phyloP scores from a whole-genome alignment of 1,140 invertebrate species.

The Hycleus cichorii region DNA sequence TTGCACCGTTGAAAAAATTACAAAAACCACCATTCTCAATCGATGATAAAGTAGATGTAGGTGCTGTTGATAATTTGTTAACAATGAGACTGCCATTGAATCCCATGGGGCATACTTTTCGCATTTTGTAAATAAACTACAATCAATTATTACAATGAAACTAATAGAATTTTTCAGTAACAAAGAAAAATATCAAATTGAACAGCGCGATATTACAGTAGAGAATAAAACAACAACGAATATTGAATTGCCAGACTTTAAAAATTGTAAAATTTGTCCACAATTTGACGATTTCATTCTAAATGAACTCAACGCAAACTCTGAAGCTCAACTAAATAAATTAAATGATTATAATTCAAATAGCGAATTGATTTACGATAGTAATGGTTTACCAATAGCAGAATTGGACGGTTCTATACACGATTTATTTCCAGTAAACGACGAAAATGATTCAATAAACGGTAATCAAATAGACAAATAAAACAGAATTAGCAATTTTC shows the following conservation, averaged over 20 bases:
- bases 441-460: too few species aligned
- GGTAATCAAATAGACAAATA: too few species aligned
- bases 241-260: constrained; percentile 2
- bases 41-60: constrained; percentile 17
- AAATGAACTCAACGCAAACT: neutral
- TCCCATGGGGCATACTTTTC: constrained; percentile 21
- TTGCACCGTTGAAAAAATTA: constrained; percentile 19
- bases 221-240: neutral
- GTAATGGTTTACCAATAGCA: constrained; percentile 40
- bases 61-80: constrained; percentile 26
- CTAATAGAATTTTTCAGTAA: constrained; percentile 20
- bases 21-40: constrained; percentile 23
- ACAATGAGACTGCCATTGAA: constrained; percentile 25
- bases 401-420: constrained; percentile 36
- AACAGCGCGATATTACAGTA: neutral
- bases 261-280: constrained; percentile 11
- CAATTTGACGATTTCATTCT: constrained; percentile 1
- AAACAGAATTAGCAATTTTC: too few species aligned
- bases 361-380: constrained; percentile 31
- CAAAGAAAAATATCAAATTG: constrained; percentile 14
- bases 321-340: neutral
- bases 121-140: constrained; percentile 26
- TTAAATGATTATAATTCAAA: constrained; percentile 16
- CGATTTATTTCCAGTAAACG: constrained; percentile 40
- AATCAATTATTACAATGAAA: neutral